These are phyloP conservation scores for Apoda limacodes DNA, from an alignment of 2,888 invertebrate genomes.

Conservation along the genomic window DNA sequence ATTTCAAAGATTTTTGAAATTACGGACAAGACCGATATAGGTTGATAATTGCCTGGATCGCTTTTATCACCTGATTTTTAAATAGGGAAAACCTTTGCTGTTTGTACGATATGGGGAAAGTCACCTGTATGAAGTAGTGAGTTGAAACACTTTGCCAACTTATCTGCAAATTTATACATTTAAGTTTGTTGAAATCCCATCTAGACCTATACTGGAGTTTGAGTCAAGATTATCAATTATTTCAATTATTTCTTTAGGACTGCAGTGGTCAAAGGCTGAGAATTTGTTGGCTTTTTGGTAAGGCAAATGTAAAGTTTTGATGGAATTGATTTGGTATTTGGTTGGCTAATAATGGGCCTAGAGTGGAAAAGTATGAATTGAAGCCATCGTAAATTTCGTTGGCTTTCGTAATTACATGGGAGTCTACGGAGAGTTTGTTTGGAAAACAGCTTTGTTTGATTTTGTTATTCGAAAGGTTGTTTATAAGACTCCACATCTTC, in stretches of 20 bases:
- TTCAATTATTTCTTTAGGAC: slow-evolving; percentile 1
- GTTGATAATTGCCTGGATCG: slow-evolving; percentile 7
- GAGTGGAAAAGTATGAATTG: slow-evolving; percentile 1
- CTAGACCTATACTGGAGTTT: slow-evolving; percentile 3
- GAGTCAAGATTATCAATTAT: slow-evolving; percentile 3
- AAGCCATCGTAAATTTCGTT: slow-evolving; percentile 1
- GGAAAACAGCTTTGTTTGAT: slow-evolving; percentile 1
- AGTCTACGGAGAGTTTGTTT: slow-evolving; percentile 3
- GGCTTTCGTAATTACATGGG: background rate
- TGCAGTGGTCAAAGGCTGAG: background rate
- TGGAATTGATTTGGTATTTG: background rate
- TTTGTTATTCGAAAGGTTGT: slow-evolving; percentile 6
- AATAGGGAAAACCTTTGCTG: slow-evolving; percentile 4
- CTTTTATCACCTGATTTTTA: slow-evolving; percentile 7
- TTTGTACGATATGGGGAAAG: slow-evolving; percentile 9
- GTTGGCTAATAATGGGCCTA: slow-evolving; percentile 1
- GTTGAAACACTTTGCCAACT: slow-evolving; percentile 3
- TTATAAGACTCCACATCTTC: slow-evolving; percentile 7
- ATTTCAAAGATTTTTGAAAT: slow-evolving; percentile 9
- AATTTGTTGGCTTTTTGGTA: no score
- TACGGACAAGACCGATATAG: slow-evolving; percentile 8
- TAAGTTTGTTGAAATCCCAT: slow-evolving; percentile 2
- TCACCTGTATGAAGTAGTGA: slow-evolving; percentile 5
- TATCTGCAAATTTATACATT: background rate
- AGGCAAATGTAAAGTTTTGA: no score